phyloP scores from a whole-genome alignment of 2,113 vertebrate genomes.

The Bambusicola thoracicus region DNA sequence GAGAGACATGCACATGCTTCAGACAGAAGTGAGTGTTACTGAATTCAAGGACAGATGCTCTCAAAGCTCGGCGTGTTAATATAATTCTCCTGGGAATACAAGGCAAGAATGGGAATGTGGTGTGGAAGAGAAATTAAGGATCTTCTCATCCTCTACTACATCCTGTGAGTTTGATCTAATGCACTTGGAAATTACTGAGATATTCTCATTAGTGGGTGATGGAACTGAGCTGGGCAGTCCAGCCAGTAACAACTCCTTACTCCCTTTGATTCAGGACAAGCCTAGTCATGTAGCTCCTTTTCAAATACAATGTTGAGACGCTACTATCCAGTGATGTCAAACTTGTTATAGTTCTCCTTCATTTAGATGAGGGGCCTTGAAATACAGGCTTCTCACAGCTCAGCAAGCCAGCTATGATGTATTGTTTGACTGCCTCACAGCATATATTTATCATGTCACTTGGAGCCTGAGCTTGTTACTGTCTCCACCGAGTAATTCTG shows the following conservation, averaged over 20 bases:
- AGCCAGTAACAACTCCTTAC: not conserved
- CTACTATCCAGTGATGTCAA: not conserved
- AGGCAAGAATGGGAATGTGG: fast-evolving
- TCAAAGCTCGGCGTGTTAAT: not conserved
- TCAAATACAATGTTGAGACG: not conserved
- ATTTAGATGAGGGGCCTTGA: not conserved
- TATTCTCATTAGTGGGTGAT: not conserved
- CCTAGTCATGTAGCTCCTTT: not conserved
- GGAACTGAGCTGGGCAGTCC: not conserved
- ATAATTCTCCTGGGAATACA: not conserved
- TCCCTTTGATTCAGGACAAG: not conserved
- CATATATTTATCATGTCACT: not conserved
- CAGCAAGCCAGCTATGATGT: not conserved
- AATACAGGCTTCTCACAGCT: not conserved
- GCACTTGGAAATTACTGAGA: not conserved
- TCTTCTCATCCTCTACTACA: not conserved
- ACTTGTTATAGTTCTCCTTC: not conserved
- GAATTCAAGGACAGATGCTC: not conserved
- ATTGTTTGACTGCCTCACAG: not conserved
- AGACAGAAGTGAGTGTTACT: not conserved
- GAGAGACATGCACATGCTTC: not conserved
- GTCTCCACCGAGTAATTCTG: not conserved
- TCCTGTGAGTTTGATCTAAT: not conserved
- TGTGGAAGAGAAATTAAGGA: not conserved
- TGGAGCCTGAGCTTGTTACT: not conserved